Conservation (phyloP, 2,888 invertebrate genomes). For the Argyra leucocephala region DNA sequence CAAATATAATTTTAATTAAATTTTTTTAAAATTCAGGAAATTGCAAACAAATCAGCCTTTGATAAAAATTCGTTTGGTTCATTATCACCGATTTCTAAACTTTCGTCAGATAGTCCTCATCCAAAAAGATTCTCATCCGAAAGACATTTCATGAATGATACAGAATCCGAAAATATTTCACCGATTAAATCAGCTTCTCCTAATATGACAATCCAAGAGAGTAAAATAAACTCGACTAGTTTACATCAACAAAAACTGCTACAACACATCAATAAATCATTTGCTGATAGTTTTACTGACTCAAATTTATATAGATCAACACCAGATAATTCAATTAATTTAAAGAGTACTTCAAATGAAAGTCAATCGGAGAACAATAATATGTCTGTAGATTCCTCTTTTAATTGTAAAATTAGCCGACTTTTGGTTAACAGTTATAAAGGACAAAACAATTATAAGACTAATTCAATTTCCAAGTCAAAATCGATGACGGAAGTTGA, state of each 20-base stretch:
- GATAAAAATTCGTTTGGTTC: slow-evolving; percentile 38
- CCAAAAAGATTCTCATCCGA: background rate
- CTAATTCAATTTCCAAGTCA: slow-evolving; percentile 24
- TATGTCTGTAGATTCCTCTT: slow-evolving; percentile 33
- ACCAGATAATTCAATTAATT: background rate
- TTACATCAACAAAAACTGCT: background rate
- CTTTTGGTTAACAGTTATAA: slow-evolving; percentile 31
- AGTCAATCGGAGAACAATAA: slow-evolving; percentile 22
- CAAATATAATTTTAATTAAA: slow-evolving; percentile 9
- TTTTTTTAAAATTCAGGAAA: background rate
- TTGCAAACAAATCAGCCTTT: slow-evolving; percentile 18
- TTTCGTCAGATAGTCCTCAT: slow-evolving; percentile 13
- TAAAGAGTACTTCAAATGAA: slow-evolving; percentile 27
- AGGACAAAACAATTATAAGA: slow-evolving; percentile 19
- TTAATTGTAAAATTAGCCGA: slow-evolving; percentile 32
- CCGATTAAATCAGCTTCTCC: background rate
- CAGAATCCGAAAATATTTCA: background rate
- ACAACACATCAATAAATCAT: background rate
- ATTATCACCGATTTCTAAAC: slow-evolving; percentile 38
- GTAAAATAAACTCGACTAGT: background rate
- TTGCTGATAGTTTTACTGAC: background rate
- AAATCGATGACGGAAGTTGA: slow-evolving; percentile 13
- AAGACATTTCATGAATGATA: background rate
- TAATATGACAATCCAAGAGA: background rate
- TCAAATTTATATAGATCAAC: slow-evolving; percentile 12